A percentile compares a stretch with the other conserved stretches of the same genome.
Conservation (phyloP, 2,797 vertebrate genomes). For the Triplophysa yarkandensis region DNA sequence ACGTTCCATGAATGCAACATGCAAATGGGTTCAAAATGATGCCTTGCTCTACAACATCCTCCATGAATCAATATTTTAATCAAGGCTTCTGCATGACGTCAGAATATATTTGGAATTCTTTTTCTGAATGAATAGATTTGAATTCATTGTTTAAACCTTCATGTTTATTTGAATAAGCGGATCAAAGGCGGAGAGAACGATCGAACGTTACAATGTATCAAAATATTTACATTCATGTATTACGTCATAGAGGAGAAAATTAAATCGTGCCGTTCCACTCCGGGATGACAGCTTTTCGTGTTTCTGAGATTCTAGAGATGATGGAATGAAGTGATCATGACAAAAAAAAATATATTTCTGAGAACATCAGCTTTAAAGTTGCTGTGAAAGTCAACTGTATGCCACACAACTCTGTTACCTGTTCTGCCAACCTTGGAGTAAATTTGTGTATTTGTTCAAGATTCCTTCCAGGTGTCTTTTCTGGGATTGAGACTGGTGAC, state of each 20-base stretch:
- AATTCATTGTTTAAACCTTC: background rate
- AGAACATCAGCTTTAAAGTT: conserved; percentile 34
- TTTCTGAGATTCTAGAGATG: too few relatives aligned
- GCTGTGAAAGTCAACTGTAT: background rate
- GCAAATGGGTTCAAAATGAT: background rate
- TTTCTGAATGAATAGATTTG: too few relatives aligned
- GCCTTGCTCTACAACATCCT: background rate
- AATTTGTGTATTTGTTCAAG: conserved; percentile 92
- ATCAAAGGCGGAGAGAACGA: background rate
- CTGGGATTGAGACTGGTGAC: conserved; percentile 58
- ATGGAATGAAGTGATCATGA: background rate
- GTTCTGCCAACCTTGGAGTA: conserved; percentile 92
- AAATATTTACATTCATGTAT: background rate
- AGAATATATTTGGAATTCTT: background rate
- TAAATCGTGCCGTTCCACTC: background rate
- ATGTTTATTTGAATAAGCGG: background rate
- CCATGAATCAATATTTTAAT: background rate
- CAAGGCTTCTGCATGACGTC: background rate
- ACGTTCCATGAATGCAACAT: background rate
- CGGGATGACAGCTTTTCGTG: too few relatives aligned
- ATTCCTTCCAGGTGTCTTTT: conserved; percentile 81
- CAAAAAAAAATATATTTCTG: background rate
- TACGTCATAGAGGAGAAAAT: background rate
- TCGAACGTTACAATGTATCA: background rate
- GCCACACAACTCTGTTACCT: conserved; percentile 71